These are phyloP conservation scores for Cacatua alba DNA, from an alignment of 2,113 vertebrate genomes.

Conservation along the genomic window DNA sequence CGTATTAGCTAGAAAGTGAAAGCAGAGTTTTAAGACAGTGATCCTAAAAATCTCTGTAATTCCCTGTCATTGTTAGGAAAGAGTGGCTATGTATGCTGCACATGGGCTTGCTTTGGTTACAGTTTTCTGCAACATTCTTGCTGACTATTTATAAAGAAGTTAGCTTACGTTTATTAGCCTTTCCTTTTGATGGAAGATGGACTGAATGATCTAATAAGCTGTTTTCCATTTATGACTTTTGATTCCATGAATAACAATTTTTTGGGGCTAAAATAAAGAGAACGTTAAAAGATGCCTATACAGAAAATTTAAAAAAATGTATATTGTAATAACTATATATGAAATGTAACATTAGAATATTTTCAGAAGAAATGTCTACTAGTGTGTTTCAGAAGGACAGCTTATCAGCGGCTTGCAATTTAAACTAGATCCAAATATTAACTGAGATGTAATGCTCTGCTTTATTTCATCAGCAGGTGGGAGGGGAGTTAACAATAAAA, in stretches of 20 bases:
- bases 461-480: not conserved
- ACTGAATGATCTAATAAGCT: not conserved
- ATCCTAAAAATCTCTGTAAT: not conserved
- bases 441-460: not conserved
- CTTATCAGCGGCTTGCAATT: not conserved
- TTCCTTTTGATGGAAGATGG: not conserved
- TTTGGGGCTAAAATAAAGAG: not conserved
- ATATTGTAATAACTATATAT: not conserved
- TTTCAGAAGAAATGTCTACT: not conserved
- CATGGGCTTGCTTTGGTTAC: not conserved
- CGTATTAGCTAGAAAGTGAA: not conserved
- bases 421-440: not conserved
- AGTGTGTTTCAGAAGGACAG: not conserved
- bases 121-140: not conserved
- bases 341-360: not conserved
- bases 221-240: not conserved
- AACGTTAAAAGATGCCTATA: not conserved
- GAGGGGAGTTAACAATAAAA: not conserved
- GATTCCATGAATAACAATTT: not conserved
- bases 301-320: not conserved
- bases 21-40: not conserved
- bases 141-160: not conserved
- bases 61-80: not conserved
- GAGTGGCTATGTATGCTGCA: not conserved
- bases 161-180: not conserved